phyloP scores from a whole-genome alignment of 2,888 invertebrate genomes.

The Tinea trinotella region DNA sequence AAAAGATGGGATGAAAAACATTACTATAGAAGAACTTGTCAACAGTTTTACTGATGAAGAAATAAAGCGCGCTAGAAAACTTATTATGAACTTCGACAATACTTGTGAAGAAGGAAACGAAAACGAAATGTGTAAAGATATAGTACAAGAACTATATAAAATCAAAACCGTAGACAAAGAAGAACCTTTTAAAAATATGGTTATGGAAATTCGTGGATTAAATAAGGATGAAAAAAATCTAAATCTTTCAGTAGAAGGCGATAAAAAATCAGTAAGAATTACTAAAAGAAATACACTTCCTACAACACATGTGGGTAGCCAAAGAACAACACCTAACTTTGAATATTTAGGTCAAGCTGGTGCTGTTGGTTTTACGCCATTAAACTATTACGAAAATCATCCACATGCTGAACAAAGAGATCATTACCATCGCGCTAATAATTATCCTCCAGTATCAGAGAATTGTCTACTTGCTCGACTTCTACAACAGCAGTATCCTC shows the following conservation, averaged over 20 bases:
- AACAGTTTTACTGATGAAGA: constrained; percentile 36
- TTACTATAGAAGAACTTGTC: constrained; percentile 24
- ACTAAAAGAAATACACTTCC: constrained; percentile 2
- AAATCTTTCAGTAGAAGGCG: constrained; percentile 4
- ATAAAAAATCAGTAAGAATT: constrained; percentile 18
- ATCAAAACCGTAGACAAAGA: constrained; percentile 27
- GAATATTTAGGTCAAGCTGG: not conserved
- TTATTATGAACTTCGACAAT: constrained; percentile 43
- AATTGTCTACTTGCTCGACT: constrained; percentile 45
- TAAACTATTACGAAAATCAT: constrained; percentile 23
- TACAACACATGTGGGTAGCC: not conserved
- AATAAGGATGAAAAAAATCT: not conserved
- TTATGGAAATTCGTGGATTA: not conserved
- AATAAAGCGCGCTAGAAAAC: constrained; percentile 39
- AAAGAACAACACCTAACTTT: constrained; percentile 6
- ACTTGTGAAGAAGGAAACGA: constrained; percentile 40
- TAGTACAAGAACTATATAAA: constrained; percentile 40
- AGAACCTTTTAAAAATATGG: not conserved
- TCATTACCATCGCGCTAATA: not conserved
- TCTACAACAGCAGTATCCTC: constrained; percentile 39
- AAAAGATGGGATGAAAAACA: constrained; percentile 15
- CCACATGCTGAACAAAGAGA: constrained; percentile 1
- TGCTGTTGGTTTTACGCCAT: constrained; percentile 25
- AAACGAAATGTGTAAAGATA: constrained; percentile 43
- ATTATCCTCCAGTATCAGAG: constrained; percentile 32